phyloP scores from a whole-genome alignment of 2,888 invertebrate genomes.

The Epistrophe grossulariae region DNA sequence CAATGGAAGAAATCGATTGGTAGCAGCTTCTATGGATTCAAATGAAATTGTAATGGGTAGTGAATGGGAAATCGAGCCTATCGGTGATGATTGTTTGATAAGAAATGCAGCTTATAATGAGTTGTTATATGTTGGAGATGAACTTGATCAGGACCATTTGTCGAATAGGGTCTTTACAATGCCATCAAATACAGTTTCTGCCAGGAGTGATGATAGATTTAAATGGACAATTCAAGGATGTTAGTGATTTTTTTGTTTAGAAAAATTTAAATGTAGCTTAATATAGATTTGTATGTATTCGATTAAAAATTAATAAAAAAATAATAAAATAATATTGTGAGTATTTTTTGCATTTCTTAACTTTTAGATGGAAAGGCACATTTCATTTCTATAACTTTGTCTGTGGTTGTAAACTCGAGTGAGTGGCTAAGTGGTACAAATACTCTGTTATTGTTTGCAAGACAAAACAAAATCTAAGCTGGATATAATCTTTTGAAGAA shows the following conservation, averaged over 20 bases:
- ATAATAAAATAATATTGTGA: background rate
- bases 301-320: background rate
- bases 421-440: too few species aligned
- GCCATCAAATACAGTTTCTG: background rate
- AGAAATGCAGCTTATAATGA: conserved; percentile 54
- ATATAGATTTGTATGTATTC: background rate
- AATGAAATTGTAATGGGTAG: conserved; percentile 54
- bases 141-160: conserved; percentile 59
- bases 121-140: conserved; percentile 62
- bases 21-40: conserved; percentile 48
- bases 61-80: conserved; percentile 62
- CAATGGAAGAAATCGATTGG: conserved; percentile 56
- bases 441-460: too few species aligned
- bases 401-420: too few species aligned
- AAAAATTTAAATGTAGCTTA: background rate
- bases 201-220: conserved; percentile 48
- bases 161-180: conserved; percentile 62
- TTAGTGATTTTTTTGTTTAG: conserved; percentile 9
- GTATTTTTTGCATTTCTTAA: background rate
- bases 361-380: background rate
- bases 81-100: conserved; percentile 61
- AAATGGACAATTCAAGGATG: conserved; percentile 66
- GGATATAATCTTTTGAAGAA: too few species aligned
- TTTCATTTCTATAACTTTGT: too few species aligned
- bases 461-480: too few species aligned